Conservation (phyloP, 1,140 invertebrate genomes). For the Patella vulgata region DNA sequence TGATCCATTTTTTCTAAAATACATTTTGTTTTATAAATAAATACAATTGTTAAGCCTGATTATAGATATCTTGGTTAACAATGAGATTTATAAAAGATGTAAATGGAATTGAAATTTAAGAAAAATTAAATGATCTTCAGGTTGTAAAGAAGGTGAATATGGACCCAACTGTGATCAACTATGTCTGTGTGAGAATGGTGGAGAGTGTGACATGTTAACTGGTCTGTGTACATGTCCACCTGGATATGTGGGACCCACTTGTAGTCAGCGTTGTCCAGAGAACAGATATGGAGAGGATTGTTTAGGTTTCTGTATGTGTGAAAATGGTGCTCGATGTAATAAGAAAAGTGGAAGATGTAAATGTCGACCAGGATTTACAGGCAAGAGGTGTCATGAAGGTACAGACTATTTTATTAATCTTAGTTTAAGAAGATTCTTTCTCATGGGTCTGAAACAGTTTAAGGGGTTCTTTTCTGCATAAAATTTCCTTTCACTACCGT, state of each 20-base stretch:
- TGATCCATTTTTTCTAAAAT: no score
- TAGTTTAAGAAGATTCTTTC: no score
- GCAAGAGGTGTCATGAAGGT: constrained; percentile 74
- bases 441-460: no score
- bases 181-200: constrained; percentile 62
- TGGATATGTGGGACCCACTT: constrained; percentile 53
- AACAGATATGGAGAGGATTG: constrained; percentile 57
- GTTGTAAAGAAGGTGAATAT: constrained; percentile 47
- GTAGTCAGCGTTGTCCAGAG: constrained; percentile 44
- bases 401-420: constrained; percentile 74
- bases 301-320: constrained; percentile 49
- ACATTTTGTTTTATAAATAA: no score
- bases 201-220: constrained; percentile 63
- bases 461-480: no score
- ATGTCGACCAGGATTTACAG: constrained; percentile 85
- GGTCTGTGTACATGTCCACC: constrained; percentile 46
- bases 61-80: no score
- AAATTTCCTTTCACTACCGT: no score
- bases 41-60: no score
- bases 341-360: constrained; percentile 81
- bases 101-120: no score
- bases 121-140: no score
- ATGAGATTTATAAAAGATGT: no score
- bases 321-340: constrained; percentile 65
- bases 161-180: constrained; percentile 50